Conservation (phyloP, 2,888 invertebrate species). For the Charanyca ferruginea region DNA sequence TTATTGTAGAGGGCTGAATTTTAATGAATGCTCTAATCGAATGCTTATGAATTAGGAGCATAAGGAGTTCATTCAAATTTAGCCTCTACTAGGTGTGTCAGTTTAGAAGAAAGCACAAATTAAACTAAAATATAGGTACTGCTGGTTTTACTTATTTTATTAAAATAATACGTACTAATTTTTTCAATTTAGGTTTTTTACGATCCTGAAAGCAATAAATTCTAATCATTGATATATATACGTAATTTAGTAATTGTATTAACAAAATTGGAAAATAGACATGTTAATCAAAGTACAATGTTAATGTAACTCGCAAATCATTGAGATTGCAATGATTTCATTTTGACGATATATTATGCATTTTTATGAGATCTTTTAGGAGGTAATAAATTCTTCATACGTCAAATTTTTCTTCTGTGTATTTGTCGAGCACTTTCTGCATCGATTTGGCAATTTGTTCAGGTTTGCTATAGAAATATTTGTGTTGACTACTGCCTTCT, state of each 20-base stretch:
- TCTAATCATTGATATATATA: no score
- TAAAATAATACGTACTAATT: constrained; percentile 30
- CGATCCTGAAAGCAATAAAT: constrained; percentile 62
- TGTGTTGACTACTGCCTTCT: constrained; percentile 90
- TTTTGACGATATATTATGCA: background rate
- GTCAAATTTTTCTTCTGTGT: constrained; percentile 78
- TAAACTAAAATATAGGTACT: constrained; percentile 1
- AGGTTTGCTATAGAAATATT: constrained; percentile 90
- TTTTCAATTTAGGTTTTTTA: constrained; percentile 21
- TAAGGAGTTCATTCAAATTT: no score
- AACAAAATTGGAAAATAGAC: background rate
- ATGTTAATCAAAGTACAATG: background rate
- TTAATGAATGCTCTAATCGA: no score
- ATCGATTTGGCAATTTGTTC: constrained; percentile 89
- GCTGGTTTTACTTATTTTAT: constrained; percentile 40
- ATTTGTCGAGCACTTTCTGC: constrained; percentile 84
- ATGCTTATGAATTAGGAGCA: no score
- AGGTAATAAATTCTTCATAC: constrained; percentile 68
- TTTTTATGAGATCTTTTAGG: constrained; percentile 6
- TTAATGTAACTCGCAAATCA: background rate
- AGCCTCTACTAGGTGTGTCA: no score
- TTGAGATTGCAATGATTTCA: background rate
- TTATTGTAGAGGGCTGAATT: no score
- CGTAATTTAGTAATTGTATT: constrained; percentile 40
- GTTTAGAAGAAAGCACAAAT: background rate